Percentiles rank a stretch among this genome's conserved stretches.
These are phyloP conservation scores for Macaria liturata DNA, from an alignment of 2,888 invertebrate species.

Conservation along the genomic window DNA sequence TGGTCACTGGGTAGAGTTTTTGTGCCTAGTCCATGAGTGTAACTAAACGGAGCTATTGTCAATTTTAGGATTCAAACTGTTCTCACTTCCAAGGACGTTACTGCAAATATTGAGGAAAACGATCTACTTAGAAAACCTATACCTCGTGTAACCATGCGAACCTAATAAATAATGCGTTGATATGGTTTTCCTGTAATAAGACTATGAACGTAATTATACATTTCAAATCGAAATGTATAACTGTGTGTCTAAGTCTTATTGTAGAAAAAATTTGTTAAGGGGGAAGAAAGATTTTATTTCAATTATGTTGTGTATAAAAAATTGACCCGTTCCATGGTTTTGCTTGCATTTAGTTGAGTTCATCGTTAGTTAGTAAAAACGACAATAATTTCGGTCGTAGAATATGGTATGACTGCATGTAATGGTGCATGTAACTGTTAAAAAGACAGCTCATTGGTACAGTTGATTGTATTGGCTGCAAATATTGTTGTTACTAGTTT, in stretches of 20 bases:
- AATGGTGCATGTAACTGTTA: neutral
- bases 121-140: slow-evolving; percentile 9
- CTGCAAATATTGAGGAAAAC: slow-evolving; percentile 16
- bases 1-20: slow-evolving; percentile 8
- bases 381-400: too few relatives aligned
- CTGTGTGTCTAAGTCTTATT: neutral
- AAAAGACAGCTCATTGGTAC: slow-evolving; percentile 14
- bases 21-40: slow-evolving; percentile 15
- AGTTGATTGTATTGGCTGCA: slow-evolving; percentile 17
- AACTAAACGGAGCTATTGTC: slow-evolving; percentile 13
- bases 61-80: slow-evolving; percentile 8
- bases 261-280: neutral
- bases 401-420: neutral
- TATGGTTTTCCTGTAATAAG: slow-evolving; percentile 22
- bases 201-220: neutral
- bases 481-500: slow-evolving; percentile 17
- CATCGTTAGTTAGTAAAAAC: too few relatives aligned
- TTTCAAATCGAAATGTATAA: neutral
- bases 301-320: too few relatives aligned
- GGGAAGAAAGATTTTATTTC: slow-evolving; percentile 2
- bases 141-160: slow-evolving; percentile 12
- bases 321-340: too few relatives aligned
- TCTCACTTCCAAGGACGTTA: slow-evolving; percentile 12
- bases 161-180: slow-evolving; percentile 18
- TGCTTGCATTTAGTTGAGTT: too few relatives aligned